Evolutionary conservation across 2,888 invertebrate genomes (phyloP), one percentile per base, ranked within the genome.

Genomic region (Phortica okadai): DNA sequence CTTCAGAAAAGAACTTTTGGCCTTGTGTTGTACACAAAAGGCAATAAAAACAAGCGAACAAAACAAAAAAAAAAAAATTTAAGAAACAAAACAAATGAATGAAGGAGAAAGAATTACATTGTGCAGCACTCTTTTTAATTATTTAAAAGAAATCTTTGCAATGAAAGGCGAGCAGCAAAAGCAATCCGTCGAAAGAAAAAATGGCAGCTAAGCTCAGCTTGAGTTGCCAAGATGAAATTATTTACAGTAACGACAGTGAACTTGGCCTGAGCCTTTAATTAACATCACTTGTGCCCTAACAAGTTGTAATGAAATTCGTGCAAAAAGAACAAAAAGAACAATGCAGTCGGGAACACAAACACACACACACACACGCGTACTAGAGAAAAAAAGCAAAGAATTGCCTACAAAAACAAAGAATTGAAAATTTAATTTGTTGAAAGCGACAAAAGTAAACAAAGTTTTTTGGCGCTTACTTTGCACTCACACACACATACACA

Each of bases 191-290:
- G 50, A 50, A 11, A 14, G 50, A 50, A 11, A 14, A 8, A 50
- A 50, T 50, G 50, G 5, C 6, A 50, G 50, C 8, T 14, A 50
- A 11, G 50, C 50, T 59, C n/a, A 59, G 59, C 59, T 59, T 59
- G 59, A 59, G 3, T n/a, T 11, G 59, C 21, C n/a, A 7, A 59
- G 67, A 16, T 42, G 44, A 67, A 67, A 44, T 67, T 67, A 44
- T 67, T 67, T 67, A 67, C 67, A 14, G 21, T 21, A 16, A 11
- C 67, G 16, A 79, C 76, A 80, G 79, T 81, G 78, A 79, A 78
- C 79, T 81, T 78, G 77, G 77, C 78, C 74, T 33, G 79, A 78
- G 77, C 74, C 76, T 76, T 67, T 82, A 82, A 82, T 82, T 82
- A 80, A 78, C 77, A 80, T 80, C 79, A 78, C 75, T 78, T 59